A percentile compares a stretch with the other conserved stretches of the same genome.
These are phyloP conservation scores for Lates japonicus DNA, from an alignment of 2,797 vertebrate species.

Conservation along the genomic window DNA sequence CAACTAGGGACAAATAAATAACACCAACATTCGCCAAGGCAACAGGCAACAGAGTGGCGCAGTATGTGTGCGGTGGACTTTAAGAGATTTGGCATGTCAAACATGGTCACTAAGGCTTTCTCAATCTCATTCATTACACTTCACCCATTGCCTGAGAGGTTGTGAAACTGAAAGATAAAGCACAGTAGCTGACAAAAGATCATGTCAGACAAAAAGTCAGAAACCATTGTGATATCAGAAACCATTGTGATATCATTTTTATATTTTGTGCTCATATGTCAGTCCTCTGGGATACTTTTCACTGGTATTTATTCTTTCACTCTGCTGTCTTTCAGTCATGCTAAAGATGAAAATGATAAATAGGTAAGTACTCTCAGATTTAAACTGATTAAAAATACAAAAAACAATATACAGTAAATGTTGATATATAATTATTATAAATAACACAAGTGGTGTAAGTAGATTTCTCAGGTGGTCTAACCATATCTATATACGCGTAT, in stretches of 20 bases:
- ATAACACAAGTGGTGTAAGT: too few species aligned
- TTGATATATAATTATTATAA: too few species aligned
- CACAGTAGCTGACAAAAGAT: constrained; percentile 64
- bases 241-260: constrained; percentile 22
- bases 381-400: too few species aligned
- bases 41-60: constrained; percentile 40
- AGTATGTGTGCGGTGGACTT: constrained; percentile 33
- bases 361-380: too few species aligned
- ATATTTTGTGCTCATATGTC: neutral
- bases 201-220: constrained; percentile 30
- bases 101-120: constrained; percentile 32
- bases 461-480: neutral
- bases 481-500: neutral
- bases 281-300: neutral
- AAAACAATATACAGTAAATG: too few species aligned
- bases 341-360: too few species aligned
- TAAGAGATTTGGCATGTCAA: constrained; percentile 48
- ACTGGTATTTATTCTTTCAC: constrained; percentile 1
- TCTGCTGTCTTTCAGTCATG: neutral
- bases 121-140: constrained; percentile 58
- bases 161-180: constrained; percentile 76
- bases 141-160: constrained; percentile 39
- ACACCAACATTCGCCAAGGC: constrained; percentile 36
- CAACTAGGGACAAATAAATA: neutral
- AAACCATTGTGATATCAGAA: constrained; percentile 31